These are phyloP conservation scores for Vulpes vulpes DNA, from an alignment of 2,113 vertebrate genomes.

Conservation along the genomic window DNA sequence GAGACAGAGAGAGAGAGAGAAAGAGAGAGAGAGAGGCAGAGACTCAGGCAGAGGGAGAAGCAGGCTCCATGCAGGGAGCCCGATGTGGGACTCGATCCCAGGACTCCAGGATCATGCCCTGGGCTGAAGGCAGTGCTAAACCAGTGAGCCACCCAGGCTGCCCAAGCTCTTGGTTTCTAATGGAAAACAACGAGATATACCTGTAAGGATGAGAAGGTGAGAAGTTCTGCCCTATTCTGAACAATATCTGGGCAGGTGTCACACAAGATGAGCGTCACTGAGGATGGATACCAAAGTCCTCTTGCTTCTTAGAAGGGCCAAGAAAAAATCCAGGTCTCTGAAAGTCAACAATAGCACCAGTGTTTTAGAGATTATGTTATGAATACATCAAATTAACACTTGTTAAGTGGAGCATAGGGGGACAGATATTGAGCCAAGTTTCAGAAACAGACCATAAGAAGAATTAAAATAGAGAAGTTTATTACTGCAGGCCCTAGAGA, in stretches of 20 bases:
- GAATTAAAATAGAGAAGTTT: background rate
- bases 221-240: background rate
- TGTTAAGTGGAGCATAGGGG: background rate
- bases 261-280: background rate
- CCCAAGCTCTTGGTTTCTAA: background rate
- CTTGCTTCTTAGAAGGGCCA: background rate
- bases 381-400: background rate
- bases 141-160: too few relatives aligned
- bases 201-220: background rate
- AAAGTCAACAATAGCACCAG: background rate
- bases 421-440: background rate
- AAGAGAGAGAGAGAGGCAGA: too few relatives aligned
- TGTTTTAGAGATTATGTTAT: background rate
- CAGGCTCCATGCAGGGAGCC: too few relatives aligned
- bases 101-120: too few relatives aligned
- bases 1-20: too few relatives aligned
- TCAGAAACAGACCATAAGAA: background rate
- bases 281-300: background rate
- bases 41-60: too few relatives aligned
- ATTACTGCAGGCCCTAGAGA: background rate
- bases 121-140: too few relatives aligned
- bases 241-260: background rate
- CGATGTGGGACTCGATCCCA: too few relatives aligned
- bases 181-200: background rate
- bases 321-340: background rate